Base-by-base conservation (phyloP, 1,140 invertebrate genomes). In the Nymphalis io region DNA sequence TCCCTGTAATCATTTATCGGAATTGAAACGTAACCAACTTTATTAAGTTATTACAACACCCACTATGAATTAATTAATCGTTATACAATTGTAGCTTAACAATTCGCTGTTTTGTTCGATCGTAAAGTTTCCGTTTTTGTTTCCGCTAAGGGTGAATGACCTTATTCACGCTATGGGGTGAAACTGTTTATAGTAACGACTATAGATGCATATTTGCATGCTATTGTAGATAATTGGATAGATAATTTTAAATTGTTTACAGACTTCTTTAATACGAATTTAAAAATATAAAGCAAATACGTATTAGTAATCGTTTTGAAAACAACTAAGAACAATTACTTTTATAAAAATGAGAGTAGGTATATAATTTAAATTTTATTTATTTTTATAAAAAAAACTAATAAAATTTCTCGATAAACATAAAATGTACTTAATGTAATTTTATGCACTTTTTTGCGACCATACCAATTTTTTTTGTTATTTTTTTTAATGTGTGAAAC, bases 91-190 rank as follows among this genome's bases (percentile, higher is more conserved):
- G 5, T 8, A 33, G 10, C 10, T 33, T 33, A 39, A 39, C 27
- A 59, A n/a, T 39, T 51, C 8, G 48, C 48, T 12, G 20, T 51
- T 20, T 59, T 33, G 10, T 39, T 66, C 15, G 18, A 27, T 44
- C 18, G 39, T 42, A 44, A 58, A 42, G 18, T 59, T 46, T 53
- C 27, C 12, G 8, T 51, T 16, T 67, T 67, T 39, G 39, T 33
- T 44, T 67, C 40, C 42, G 20, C 20, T 21, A 27, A 21, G 58
- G 65, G 42, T 67, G 57, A 67, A 60, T 55, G 58, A 18, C 65
- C 57, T 67, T 51, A 27, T 27, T 40, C 65, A 67, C 65, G 65
- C 65, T 67, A 67, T 60, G 23, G 42, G 21, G 57, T 39, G 44
- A 27, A 42, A 20, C 55, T n/a, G 57, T 40, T n/a, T 33, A 4